Percentiles rank a stretch among this genome's conserved stretches.
These are phyloP conservation scores for Microtus montanus DNA, from an alignment of 2,113 vertebrate species.

Conservation along the genomic window DNA sequence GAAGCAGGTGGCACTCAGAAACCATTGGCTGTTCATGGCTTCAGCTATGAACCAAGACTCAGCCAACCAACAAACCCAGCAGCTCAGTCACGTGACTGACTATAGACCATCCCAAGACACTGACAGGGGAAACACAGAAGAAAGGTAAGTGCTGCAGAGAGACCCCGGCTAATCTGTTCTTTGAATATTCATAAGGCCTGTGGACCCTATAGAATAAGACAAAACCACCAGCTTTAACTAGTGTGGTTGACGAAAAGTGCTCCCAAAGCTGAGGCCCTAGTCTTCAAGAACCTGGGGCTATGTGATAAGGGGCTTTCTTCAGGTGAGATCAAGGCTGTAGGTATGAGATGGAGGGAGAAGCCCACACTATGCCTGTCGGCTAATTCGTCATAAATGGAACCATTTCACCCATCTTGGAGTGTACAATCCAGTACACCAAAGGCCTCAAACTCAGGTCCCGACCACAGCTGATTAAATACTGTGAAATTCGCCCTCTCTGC, in stretches of 20 bases:
- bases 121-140: not conserved
- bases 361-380: not conserved
- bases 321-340: not conserved
- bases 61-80: not conserved
- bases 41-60: not conserved
- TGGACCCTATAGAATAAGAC: fast-evolving
- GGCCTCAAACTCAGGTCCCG: not conserved
- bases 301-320: not conserved
- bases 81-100: not conserved
- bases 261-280: not conserved
- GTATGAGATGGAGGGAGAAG: not conserved
- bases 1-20: not conserved
- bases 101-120: not conserved
- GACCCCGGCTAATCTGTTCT: not conserved
- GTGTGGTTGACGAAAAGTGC: fast-evolving
- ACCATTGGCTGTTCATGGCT: not conserved
- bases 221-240: not conserved
- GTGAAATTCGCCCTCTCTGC: fast-evolving
- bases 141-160: not conserved
- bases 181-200: not conserved
- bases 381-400: too few relatives aligned
- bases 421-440: not conserved
- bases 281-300: not conserved
- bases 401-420: not conserved
- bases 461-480: not conserved